A percentile compares a stretch with the other conserved stretches of the same genome.
These are phyloP conservation scores for Geophilus truncorum DNA, from an alignment of 2,888 invertebrate species.

Conservation along the genomic window DNA sequence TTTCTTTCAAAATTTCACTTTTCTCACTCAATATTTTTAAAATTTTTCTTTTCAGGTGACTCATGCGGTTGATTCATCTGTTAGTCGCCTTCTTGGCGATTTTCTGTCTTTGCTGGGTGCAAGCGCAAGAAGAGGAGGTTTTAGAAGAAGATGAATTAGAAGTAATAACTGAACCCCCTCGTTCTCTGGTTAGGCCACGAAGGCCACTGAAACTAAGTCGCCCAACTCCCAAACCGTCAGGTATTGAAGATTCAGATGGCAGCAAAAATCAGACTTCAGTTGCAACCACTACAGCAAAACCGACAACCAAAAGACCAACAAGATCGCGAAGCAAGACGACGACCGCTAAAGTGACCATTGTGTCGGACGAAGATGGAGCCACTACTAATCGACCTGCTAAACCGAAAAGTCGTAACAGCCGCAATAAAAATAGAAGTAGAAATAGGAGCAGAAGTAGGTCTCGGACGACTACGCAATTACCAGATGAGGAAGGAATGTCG, in stretches of 20 bases:
- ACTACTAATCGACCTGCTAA: neutral
- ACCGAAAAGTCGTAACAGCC: neutral
- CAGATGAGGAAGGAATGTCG: neutral
- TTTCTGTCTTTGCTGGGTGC: neutral
- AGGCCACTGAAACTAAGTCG: neutral
- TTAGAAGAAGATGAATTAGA: neutral
- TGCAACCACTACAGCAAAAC: neutral
- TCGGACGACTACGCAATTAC: slow-evolving; percentile 4
- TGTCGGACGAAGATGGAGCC: no score
- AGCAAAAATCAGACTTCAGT: neutral
- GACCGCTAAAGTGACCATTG: neutral
- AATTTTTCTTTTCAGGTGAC: neutral
- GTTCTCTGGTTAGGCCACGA: neutral
- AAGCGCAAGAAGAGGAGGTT: neutral
- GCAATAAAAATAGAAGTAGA: neutral
- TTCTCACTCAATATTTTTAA: neutral
- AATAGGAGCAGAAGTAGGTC: neutral
- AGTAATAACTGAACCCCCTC: neutral
- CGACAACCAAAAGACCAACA: neutral
- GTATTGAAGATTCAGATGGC: neutral
- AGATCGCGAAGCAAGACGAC: neutral
- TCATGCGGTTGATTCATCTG: neutral
- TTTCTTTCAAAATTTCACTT: neutral
- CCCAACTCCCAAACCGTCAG: neutral
- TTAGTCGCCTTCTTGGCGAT: neutral